Conservation (phyloP, 2,797 vertebrate species). For the Protonibea diacanthus region DNA sequence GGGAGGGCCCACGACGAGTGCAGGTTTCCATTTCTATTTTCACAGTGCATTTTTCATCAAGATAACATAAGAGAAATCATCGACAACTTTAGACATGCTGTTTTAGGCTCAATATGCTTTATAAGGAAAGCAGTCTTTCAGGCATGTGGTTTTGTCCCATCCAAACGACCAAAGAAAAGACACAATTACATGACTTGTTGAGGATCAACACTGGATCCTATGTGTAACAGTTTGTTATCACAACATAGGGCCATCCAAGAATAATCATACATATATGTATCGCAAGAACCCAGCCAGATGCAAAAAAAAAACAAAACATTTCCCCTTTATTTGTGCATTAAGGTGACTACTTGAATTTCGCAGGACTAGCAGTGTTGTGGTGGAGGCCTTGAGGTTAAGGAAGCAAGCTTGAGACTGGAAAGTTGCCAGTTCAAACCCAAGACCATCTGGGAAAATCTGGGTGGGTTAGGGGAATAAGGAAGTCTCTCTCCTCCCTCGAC, state of each 20-base stretch:
- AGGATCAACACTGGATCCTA: slow-evolving; percentile 16
- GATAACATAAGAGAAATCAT: slow-evolving; percentile 18
- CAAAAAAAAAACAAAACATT: neutral
- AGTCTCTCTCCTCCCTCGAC: slow-evolving; percentile 50
- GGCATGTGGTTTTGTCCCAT: neutral
- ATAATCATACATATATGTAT: slow-evolving; percentile 19
- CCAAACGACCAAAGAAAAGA: slow-evolving; percentile 3
- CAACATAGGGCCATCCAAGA: slow-evolving; percentile 29
- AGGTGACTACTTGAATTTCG: slow-evolving; percentile 45
- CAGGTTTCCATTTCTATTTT: slow-evolving; percentile 21
- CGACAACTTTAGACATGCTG: neutral
- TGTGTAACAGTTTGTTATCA: slow-evolving; percentile 14
- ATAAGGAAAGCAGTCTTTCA: neutral
- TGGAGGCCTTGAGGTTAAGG: slow-evolving; percentile 58
- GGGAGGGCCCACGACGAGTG: neutral
- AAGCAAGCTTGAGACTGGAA: slow-evolving; percentile 63
- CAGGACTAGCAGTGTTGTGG: slow-evolving; percentile 48
- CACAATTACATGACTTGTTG: neutral
- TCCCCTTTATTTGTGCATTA: slow-evolving; percentile 20
- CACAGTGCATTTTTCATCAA: neutral
- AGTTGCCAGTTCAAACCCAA: slow-evolving; percentile 65
- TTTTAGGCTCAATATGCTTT: neutral
- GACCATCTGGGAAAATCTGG: slow-evolving; percentile 67
- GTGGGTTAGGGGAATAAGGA: slow-evolving; percentile 63
- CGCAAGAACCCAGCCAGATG: slow-evolving; percentile 24